phyloP scores from a whole-genome alignment of 2,797 vertebrate species.

The Sciaenops ocellatus region DNA sequence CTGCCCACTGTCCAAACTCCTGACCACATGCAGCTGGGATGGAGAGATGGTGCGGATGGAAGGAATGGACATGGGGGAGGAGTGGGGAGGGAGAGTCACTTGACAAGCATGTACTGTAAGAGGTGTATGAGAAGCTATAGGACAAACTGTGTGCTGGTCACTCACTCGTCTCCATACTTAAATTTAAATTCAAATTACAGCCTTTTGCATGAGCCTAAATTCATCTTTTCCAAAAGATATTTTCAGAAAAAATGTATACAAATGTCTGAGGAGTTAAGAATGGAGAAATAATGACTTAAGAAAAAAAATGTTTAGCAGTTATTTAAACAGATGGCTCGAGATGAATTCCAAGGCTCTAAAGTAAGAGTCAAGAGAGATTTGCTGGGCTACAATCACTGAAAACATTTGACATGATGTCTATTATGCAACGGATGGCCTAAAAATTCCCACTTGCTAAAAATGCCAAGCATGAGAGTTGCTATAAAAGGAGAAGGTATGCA shows the following conservation, averaged over 20 bases:
- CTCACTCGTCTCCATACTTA: conserved; percentile 7
- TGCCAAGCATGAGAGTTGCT: conserved; percentile 55
- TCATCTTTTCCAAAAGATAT: conserved; percentile 17
- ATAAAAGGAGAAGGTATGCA: conserved; percentile 78
- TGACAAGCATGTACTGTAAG: conserved; percentile 36
- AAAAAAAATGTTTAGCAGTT: conserved; percentile 18
- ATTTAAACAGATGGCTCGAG: conserved; percentile 64
- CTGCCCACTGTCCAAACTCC: conserved; percentile 55
- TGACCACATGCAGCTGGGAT: conserved; percentile 68
- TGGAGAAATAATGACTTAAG: conserved; percentile 4
- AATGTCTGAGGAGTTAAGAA: conserved; percentile 14
- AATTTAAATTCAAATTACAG: conserved; percentile 3
- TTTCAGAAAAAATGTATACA: conserved; percentile 26
- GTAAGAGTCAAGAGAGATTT: conserved; percentile 39
- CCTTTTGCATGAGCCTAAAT: conserved; percentile 1
- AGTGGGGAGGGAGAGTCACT: neutral
- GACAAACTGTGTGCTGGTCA: conserved; percentile 18
- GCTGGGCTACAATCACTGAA: conserved; percentile 57
- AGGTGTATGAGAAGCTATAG: conserved; percentile 17
- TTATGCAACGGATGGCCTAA: conserved; percentile 63
- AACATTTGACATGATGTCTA: conserved; percentile 60
- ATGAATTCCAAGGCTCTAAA: conserved; percentile 60
- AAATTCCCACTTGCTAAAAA: conserved; percentile 54
- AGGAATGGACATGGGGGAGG: conserved; percentile 39
- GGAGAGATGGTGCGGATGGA: conserved; percentile 55